Evolutionary conservation across 1,140 invertebrate species (phyloP).

Genomic region (Nephila pilipes): DNA sequence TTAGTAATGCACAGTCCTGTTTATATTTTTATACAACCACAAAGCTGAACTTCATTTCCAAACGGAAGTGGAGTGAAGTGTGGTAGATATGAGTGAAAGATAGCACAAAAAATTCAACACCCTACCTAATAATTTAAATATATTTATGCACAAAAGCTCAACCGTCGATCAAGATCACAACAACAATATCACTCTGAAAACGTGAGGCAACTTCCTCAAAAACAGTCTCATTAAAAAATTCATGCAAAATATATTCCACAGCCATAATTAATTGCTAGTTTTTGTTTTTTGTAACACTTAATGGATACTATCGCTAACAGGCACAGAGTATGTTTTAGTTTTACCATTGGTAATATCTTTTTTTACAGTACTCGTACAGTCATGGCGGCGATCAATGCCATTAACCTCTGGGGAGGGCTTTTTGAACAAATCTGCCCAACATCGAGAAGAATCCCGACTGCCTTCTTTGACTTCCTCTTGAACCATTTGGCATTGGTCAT

Average conservation of each 20-base stretch:
- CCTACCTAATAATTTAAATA: slow-evolving; percentile 76
- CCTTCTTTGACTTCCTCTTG: not conserved
- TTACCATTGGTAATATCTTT: slow-evolving; percentile 69
- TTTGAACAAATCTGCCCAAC: slow-evolving; percentile 71
- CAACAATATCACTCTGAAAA: slow-evolving; percentile 74
- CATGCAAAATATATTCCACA: slow-evolving; percentile 72
- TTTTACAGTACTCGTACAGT: slow-evolving; percentile 33
- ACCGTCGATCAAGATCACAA: slow-evolving; percentile 71
- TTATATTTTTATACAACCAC: slow-evolving; percentile 66
- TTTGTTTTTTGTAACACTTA: slow-evolving; percentile 46
- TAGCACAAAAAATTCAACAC: slow-evolving; percentile 68
- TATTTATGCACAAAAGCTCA: slow-evolving; percentile 76
- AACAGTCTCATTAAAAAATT: slow-evolving; percentile 74
- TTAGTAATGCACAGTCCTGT: slow-evolving; percentile 76
- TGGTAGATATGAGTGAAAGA: slow-evolving; percentile 70
- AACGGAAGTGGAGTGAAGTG: slow-evolving; percentile 48
- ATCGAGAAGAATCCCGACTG: slow-evolving; percentile 39
- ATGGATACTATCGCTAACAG: slow-evolving; percentile 60
- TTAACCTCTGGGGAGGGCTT: slow-evolving; percentile 56
- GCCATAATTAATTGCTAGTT: slow-evolving; percentile 64
- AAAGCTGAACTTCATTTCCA: slow-evolving; percentile 43
- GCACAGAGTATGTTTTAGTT: slow-evolving; percentile 48
- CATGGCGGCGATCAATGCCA: slow-evolving; percentile 38
- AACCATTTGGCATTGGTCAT: slow-evolving; percentile 10
- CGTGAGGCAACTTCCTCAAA: slow-evolving; percentile 55